Evolutionary conservation across 2,113 vertebrate genomes (phyloP).

Genomic region (Periophthalmodon schlosseri): DNA sequence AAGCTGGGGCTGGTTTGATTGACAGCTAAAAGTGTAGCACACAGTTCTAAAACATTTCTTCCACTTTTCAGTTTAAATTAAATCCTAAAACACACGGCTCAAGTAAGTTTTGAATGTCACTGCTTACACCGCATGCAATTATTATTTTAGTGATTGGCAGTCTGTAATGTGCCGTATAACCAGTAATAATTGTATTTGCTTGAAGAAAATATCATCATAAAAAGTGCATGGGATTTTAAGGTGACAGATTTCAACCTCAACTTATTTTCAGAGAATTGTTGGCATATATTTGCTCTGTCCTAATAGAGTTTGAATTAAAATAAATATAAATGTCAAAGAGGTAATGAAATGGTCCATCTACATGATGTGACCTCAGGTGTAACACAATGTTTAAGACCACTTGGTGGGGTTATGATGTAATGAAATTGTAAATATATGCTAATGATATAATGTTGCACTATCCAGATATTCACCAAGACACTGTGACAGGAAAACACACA

Average conservation of each 20-base stretch:
- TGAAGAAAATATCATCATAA: neutral
- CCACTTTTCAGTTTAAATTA: neutral
- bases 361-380: neutral
- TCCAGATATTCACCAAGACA: no score
- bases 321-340: constrained; percentile 4
- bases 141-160: constrained; percentile 1
- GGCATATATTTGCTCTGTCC: neutral
- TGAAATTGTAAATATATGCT: no score
- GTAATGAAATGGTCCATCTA: neutral
- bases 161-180: neutral
- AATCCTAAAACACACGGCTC: neutral
- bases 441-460: no score
- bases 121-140: neutral
- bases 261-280: neutral
- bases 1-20: neutral
- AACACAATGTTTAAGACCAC: neutral
- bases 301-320: neutral
- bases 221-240: neutral
- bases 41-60: neutral
- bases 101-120: constrained; percentile 3
- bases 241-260: neutral
- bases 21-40: neutral
- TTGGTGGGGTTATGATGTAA: no score
- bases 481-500: no score
- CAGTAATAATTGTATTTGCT: constrained; percentile 2